Evolutionary conservation across 2,888 invertebrate genomes (phyloP).

Genomic region (Aphodius granarius): DNA sequence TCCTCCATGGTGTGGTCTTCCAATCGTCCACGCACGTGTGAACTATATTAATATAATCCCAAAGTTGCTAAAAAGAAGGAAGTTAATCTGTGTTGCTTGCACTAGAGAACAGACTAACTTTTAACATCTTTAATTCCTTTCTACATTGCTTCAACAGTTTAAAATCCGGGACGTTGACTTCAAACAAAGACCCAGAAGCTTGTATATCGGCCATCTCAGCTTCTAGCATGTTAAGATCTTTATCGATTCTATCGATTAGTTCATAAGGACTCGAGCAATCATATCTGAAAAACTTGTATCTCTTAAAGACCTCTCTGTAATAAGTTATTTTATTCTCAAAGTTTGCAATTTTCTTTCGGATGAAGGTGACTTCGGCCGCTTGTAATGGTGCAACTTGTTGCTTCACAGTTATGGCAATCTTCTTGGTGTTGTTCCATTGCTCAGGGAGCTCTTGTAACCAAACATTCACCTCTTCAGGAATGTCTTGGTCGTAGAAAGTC

Average conservation of each 20-base stretch:
- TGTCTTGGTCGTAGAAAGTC: conserved; percentile 94
- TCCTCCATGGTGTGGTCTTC: conserved; percentile 96
- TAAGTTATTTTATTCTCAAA: conserved; percentile 84
- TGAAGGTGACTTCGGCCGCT: conserved; percentile 90
- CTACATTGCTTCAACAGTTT: conserved; percentile 90
- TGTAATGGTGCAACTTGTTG: conserved; percentile 94
- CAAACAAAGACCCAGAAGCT: conserved; percentile 90
- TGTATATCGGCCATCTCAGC: conserved; percentile 84
- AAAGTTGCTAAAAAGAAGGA: conserved; percentile 70
- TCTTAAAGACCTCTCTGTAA: conserved; percentile 87
- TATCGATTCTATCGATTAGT: conserved; percentile 76
- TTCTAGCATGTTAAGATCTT: conserved; percentile 78
- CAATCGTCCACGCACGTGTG: conserved; percentile 91
- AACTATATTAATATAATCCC: conserved; percentile 94
- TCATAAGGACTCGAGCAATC: conserved; percentile 74
- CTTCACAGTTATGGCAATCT: conserved; percentile 86
- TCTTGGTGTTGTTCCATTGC: conserved; percentile 94
- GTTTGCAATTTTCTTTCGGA: conserved; percentile 80
- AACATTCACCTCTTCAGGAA: conserved; percentile 94
- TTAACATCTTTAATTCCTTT: conserved; percentile 84
- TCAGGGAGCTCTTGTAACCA: conserved; percentile 91
- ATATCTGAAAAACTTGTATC: conserved; percentile 75
- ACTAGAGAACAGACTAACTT: conserved; percentile 57
- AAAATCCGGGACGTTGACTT: conserved; percentile 93
- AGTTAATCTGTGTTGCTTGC: conserved; percentile 1